Base-by-base conservation (phyloP, 1,140 invertebrate genomes). In the Acromyrmex heyeri region DNA sequence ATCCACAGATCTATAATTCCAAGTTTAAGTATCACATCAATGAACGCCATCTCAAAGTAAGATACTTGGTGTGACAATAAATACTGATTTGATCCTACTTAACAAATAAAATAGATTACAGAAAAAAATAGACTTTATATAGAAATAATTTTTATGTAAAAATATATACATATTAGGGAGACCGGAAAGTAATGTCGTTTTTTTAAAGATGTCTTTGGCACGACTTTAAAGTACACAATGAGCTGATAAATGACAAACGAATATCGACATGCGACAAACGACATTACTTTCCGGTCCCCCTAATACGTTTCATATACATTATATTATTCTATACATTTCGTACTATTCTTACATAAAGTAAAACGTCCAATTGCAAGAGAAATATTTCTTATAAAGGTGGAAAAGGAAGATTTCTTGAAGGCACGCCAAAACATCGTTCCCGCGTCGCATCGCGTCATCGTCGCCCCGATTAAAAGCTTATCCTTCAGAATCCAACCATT, bases 391-490 rank as follows among this genome's bases (percentile, higher is more conserved):
- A 16, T 69, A 53, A 59, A 96, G 96, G 95, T 97, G 3, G 95
- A 96, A 88, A 96, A 96, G 85, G 92, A 96, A 87, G 97, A 98
- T 93, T 97, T 97, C 93, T 88, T 96, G 65, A 94, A 95, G 87
- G 97, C 97, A 0, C 96, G 97, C 93, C 95, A 96, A 53, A 95
- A 95, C 65, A 96, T 98, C 85, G 96, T 97, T 44, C 97, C 97
- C n/a, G 96, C 97, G 16, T 96, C 97, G 3, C 96, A 97, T 93
- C 94, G 97, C 89, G 95, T 96, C 72, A 91, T 95, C 6, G 91
- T 95, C 7, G 94, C 95, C 48, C 95, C 96, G 64, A 95, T 96
- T 0, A 95, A 96, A 77, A 94, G 95, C 77, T 93, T 97, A 5
- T 94, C 96, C 10, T 57, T 90, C 6, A 94, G 95, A 72, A 90